phyloP scores from a whole-genome alignment of 1,140 invertebrate genomes.

The Atopsyche davidsoni region DNA sequence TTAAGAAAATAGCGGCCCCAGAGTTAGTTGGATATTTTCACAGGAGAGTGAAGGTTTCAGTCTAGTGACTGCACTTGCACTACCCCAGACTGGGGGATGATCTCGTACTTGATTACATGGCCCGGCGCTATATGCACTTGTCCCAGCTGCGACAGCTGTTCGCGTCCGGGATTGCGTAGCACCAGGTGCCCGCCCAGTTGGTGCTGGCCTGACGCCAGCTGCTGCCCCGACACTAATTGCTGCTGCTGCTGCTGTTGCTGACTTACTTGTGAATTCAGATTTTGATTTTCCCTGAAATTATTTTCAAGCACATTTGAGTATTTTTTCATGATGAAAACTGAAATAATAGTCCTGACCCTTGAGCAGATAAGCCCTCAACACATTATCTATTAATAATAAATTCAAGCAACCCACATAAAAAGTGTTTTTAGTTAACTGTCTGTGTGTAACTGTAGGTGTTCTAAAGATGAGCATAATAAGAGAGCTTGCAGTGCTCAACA shows the following conservation, averaged over 20 bases:
- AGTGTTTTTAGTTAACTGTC: too few relatives aligned
- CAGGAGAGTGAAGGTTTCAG: background rate
- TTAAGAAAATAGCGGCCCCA: too few relatives aligned
- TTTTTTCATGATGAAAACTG: too few relatives aligned
- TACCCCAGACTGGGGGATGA: slow-evolving; percentile 22
- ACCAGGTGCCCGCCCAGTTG: slow-evolving; percentile 24
- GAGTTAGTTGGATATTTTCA: too few relatives aligned
- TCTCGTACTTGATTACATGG: slow-evolving; percentile 30
- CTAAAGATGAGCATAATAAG: too few relatives aligned
- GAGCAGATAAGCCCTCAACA: too few relatives aligned
- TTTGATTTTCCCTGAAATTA: slow-evolving; percentile 12
- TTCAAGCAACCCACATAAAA: too few relatives aligned
- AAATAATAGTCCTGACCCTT: too few relatives aligned
- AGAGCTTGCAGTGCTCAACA: too few relatives aligned
- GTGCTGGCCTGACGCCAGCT: slow-evolving; percentile 10
- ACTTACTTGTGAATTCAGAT: slow-evolving; percentile 14
- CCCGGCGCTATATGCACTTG: slow-evolving; percentile 25
- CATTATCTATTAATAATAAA: too few relatives aligned
- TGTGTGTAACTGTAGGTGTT: too few relatives aligned
- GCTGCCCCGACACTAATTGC: slow-evolving; percentile 9
- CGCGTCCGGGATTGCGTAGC: slow-evolving; percentile 18
- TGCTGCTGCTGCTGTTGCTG: slow-evolving; percentile 26
- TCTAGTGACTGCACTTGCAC: slow-evolving; percentile 29
- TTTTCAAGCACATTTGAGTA: too few relatives aligned
- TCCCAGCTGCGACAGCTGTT: slow-evolving; percentile 21